phyloP scores from a whole-genome alignment of 2,888 invertebrate species.

The Pemphredon lugubris region DNA sequence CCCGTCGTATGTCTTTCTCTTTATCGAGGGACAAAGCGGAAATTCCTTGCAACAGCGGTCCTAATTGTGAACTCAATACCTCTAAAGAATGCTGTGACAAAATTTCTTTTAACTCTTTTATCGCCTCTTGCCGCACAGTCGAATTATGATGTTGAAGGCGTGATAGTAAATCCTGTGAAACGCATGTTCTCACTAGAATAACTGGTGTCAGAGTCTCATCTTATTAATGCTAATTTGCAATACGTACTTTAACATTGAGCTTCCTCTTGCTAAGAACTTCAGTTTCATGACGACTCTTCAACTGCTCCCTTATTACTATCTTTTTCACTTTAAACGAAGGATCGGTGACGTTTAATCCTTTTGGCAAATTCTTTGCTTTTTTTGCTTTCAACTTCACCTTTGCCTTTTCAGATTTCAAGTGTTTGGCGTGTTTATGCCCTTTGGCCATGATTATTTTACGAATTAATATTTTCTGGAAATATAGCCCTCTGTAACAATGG shows the following conservation, averaged over 20 bases:
- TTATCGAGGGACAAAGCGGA: slow-evolving; percentile 88
- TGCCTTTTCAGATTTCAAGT: slow-evolving; percentile 91
- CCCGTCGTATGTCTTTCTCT: slow-evolving; percentile 85
- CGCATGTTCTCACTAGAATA: no score
- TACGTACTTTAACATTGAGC: slow-evolving; percentile 84
- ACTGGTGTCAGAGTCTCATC: no score
- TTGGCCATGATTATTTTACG: slow-evolving; percentile 83
- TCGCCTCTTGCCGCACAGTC: slow-evolving; percentile 85
- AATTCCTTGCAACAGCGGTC: slow-evolving; percentile 86
- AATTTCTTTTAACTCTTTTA: slow-evolving; percentile 84
- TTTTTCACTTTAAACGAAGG: slow-evolving; percentile 94
- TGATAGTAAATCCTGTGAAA: slow-evolving; percentile 87
- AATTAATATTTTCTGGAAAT: no score
- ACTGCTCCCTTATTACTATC: slow-evolving; percentile 91
- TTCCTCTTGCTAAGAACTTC: slow-evolving; percentile 87
- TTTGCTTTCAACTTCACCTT: slow-evolving; percentile 94
- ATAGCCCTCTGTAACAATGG: no score
- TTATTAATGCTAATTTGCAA: neutral
- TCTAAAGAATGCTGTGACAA: slow-evolving; percentile 81
- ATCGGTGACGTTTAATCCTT: slow-evolving; percentile 94
- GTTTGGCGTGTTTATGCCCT: slow-evolving; percentile 86
- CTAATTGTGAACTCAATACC: slow-evolving; percentile 84
- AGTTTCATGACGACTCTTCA: slow-evolving; percentile 83
- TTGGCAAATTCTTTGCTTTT: slow-evolving; percentile 85
- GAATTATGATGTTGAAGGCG: slow-evolving; percentile 90